Conservation (phyloP, 2,797 vertebrate species). For the Coracias cyanogaster region DNA sequence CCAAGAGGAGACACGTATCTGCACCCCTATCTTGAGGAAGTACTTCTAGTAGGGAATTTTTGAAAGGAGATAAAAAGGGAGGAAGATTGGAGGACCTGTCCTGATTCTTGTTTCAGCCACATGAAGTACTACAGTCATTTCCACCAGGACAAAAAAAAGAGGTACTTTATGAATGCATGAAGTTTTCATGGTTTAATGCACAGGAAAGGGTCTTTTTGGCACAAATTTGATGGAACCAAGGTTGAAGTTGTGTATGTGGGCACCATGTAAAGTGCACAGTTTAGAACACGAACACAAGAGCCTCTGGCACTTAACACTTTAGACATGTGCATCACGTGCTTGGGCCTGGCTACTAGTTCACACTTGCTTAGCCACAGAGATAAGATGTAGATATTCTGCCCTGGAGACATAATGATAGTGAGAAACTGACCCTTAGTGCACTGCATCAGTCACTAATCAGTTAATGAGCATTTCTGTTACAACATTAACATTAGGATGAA, state of each 20-base stretch:
- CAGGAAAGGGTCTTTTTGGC: background rate
- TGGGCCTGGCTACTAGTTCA: background rate
- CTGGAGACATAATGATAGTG: background rate
- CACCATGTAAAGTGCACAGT: background rate
- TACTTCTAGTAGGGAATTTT: background rate
- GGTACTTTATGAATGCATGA: background rate
- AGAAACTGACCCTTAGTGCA: background rate
- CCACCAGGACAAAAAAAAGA: background rate
- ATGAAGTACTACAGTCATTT: background rate
- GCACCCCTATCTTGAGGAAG: background rate
- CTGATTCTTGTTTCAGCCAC: background rate
- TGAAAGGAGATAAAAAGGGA: background rate
- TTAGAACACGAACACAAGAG: background rate
- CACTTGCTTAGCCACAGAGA: background rate
- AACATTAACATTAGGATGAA: constrained; percentile 13
- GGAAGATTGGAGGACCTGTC: background rate
- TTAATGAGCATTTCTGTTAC: constrained; percentile 15
- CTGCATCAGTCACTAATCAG: background rate
- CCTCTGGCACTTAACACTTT: background rate
- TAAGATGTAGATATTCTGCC: background rate
- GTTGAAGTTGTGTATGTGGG: background rate
- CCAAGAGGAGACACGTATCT: background rate
- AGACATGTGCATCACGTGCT: accelerated
- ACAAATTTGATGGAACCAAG: background rate
- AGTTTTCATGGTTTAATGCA: background rate